A percentile compares a stretch with the other conserved stretches of the same genome.
phyloP scores from a whole-genome alignment of 2,113 vertebrate species.

The Gila orcuttii region DNA sequence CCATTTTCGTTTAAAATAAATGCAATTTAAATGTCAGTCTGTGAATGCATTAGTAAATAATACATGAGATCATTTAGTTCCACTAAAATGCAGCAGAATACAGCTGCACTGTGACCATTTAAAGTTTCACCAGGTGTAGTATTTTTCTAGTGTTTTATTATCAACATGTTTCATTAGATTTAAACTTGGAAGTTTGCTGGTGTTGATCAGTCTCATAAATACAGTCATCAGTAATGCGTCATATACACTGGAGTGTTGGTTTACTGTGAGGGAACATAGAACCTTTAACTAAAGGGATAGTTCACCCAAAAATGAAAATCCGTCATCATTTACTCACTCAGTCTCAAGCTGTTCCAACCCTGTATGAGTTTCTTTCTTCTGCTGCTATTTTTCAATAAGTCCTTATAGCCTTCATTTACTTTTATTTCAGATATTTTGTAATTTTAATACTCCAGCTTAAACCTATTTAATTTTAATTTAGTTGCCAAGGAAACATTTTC shows the following conservation, averaged over 20 bases:
- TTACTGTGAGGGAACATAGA: background rate
- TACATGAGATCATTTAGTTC: constrained; percentile 15
- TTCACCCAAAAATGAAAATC: too few relatives aligned
- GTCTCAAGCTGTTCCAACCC: too few relatives aligned
- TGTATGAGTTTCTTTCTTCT: too few relatives aligned
- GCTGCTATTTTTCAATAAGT: background rate
- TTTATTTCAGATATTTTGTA: background rate
- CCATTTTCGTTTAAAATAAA: background rate
- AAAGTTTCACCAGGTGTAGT: background rate
- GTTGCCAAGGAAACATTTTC: background rate
- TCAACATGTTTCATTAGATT: background rate
- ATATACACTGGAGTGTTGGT: background rate
- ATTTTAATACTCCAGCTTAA: background rate
- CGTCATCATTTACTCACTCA: too few relatives aligned
- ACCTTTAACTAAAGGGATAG: too few relatives aligned
- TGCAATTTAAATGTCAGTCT: background rate
- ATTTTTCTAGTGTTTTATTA: background rate
- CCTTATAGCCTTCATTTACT: background rate
- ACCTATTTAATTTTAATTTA: background rate
- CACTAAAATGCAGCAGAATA: background rate
- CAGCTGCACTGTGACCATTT: background rate
- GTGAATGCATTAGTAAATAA: background rate
- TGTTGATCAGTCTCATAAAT: background rate
- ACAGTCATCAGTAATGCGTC: background rate
- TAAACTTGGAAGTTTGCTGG: background rate